Percentiles rank a stretch among this genome's conserved stretches.
Evolutionary conservation across 2,888 invertebrate genomes (phyloP).

Genomic region (Macaria notata): DNA sequence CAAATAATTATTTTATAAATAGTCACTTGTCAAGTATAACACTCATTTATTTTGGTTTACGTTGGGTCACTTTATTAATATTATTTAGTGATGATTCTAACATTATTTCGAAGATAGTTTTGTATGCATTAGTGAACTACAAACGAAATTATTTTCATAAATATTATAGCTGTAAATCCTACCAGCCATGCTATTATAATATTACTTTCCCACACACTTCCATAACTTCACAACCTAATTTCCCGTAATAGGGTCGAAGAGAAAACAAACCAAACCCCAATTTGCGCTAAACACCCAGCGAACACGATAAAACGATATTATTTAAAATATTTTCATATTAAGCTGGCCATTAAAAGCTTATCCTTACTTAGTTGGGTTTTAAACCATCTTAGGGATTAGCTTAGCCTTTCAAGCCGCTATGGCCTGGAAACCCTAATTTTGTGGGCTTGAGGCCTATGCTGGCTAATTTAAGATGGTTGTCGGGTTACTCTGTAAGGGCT

Average conservation of each 20-base stretch:
- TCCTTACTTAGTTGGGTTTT: constrained; percentile 2
- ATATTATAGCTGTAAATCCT: too few relatives aligned
- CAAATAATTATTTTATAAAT: too few relatives aligned
- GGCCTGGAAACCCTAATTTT: constrained; percentile 4
- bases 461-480: background rate
- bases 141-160: too few relatives aligned
- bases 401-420: constrained; percentile 5
- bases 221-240: constrained; percentile 3
- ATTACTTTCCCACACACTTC: too few relatives aligned
- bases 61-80: too few relatives aligned
- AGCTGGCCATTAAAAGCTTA: constrained; percentile 17
- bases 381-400: constrained; percentile 4
- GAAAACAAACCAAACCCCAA: constrained; percentile 8
- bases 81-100: too few relatives aligned
- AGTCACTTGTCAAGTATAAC: too few relatives aligned
- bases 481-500: background rate
- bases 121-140: too few relatives aligned
- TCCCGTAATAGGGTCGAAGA: constrained; percentile 4
- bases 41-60: too few relatives aligned
- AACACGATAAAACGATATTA: constrained; percentile 10
- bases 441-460: background rate
- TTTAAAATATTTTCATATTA: constrained; percentile 19
- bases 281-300: constrained; percentile 8
- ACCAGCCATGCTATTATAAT: too few relatives aligned
- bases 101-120: too few relatives aligned